A percentile compares a stretch with the other conserved stretches of the same genome.
Evolutionary conservation across 2,797 vertebrate genomes (phyloP).

Genomic region (Glyptemys insculpta): DNA sequence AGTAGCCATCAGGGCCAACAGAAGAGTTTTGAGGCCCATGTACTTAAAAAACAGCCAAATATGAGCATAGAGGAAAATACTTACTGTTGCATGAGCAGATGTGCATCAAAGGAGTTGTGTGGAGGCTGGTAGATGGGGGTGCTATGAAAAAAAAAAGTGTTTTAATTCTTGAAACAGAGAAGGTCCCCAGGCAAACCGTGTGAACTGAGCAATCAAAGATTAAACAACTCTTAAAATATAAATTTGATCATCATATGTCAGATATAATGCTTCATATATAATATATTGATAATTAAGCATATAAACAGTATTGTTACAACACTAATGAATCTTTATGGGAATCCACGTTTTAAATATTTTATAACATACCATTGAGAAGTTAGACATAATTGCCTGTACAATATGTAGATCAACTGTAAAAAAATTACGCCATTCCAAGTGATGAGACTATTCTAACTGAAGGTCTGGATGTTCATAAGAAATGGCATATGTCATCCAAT

Average conservation of each 20-base stretch:
- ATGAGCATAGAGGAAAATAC: neutral
- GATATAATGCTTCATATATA: neutral
- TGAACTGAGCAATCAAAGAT: conserved; percentile 1
- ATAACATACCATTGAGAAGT: neutral
- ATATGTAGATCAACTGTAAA: neutral
- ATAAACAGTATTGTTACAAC: neutral
- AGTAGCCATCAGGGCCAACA: neutral
- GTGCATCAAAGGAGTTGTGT: neutral
- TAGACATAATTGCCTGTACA: neutral
- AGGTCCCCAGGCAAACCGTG: neutral
- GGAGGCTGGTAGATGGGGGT: neutral
- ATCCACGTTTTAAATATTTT: neutral
- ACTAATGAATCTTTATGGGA: neutral
- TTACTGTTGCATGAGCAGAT: neutral
- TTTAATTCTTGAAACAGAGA: neutral
- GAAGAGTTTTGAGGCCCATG: neutral
- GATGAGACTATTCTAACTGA: neutral
- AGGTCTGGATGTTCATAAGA: neutral
- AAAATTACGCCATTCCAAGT: neutral
- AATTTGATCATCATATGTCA: neutral
- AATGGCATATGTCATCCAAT: neutral
- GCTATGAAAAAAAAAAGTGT: neutral
- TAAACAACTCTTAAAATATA: neutral
- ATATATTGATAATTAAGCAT: neutral
- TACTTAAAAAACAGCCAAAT: neutral